These are phyloP conservation scores for Vespertilio murinus DNA, from an alignment of 2,797 vertebrate genomes.

Conservation along the genomic window DNA sequence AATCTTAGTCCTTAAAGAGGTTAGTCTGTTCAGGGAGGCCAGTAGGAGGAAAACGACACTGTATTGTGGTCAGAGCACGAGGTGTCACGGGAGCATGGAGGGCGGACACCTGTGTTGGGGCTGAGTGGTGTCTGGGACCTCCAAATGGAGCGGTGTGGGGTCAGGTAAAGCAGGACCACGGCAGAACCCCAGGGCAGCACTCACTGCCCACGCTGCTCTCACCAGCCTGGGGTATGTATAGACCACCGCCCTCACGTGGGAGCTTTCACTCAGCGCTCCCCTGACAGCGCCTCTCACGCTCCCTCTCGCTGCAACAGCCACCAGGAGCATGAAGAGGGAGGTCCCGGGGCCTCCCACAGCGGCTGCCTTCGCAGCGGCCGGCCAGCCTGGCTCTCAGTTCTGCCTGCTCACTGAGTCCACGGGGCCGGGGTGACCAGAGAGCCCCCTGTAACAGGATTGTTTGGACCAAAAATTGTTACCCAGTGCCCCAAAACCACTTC, in stretches of 20 bases:
- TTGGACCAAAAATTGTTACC: background rate
- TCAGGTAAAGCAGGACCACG: background rate
- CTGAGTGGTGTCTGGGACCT: background rate
- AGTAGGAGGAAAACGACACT: background rate
- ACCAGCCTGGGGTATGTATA: background rate
- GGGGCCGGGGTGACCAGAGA: background rate
- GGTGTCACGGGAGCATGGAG: background rate
- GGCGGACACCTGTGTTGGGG: too few relatives aligned
- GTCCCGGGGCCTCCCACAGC: background rate
- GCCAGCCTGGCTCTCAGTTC: background rate
- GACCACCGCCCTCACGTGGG: background rate
- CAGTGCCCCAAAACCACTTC: background rate
- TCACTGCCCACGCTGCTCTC: background rate
- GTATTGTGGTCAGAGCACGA: background rate
- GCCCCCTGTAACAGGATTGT: background rate
- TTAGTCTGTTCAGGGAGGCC: background rate
- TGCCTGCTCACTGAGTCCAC: background rate
- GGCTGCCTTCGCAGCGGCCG: background rate
- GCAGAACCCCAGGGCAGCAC: background rate
- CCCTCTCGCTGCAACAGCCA: background rate
- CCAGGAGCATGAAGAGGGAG: background rate
- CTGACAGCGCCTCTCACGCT: background rate
- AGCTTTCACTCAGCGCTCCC: background rate
- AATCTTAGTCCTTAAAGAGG: background rate
- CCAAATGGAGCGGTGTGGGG: background rate